phyloP scores from a whole-genome alignment of 2,113 vertebrate species.

The Brachionichthys hirsutus region DNA sequence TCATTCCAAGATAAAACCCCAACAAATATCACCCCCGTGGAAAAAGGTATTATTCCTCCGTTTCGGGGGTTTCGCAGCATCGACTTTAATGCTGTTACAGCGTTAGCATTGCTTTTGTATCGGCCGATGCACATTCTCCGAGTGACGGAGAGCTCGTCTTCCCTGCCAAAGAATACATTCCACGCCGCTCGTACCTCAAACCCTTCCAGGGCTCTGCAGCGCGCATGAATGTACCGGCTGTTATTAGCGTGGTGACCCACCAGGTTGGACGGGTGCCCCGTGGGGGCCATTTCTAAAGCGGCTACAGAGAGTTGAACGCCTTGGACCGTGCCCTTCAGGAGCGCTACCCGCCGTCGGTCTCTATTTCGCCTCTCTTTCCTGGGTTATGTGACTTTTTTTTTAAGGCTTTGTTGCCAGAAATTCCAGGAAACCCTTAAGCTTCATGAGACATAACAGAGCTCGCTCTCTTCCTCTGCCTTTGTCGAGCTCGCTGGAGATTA shows the following conservation, averaged over 20 bases:
- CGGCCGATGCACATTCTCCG: slow-evolving; percentile 39
- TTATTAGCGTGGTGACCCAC: slow-evolving; percentile 67
- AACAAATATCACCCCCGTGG: slow-evolving; percentile 15
- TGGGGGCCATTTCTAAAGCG: slow-evolving; percentile 16
- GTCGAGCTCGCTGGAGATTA: slow-evolving; percentile 46
- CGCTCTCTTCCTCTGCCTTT: slow-evolving; percentile 46
- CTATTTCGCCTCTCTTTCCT: slow-evolving; percentile 42
- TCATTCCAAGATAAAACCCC: slow-evolving; percentile 4
- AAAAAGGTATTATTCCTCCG: slow-evolving; percentile 9
- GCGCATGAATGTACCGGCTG: slow-evolving; percentile 60
- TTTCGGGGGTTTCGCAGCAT: slow-evolving; percentile 11
- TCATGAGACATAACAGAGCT: slow-evolving; percentile 72
- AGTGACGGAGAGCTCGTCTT: slow-evolving; percentile 42
- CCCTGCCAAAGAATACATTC: slow-evolving; percentile 58
- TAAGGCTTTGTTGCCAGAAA: slow-evolving; percentile 53
- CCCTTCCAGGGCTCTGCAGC: slow-evolving; percentile 37
- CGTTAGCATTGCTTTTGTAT: slow-evolving; percentile 27
- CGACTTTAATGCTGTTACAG: slow-evolving; percentile 21
- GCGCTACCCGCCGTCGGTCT: slow-evolving; percentile 41
- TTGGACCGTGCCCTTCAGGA: slow-evolving; percentile 29
- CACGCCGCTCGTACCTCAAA: slow-evolving; percentile 39
- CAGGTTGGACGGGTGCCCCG: too few relatives aligned
- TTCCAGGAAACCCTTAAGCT: slow-evolving; percentile 72
- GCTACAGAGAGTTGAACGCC: slow-evolving; percentile 20
- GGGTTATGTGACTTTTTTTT: slow-evolving; percentile 50